Evolutionary conservation across 2,888 invertebrate genomes (phyloP).

Genomic region (Pteria penguin): DNA sequence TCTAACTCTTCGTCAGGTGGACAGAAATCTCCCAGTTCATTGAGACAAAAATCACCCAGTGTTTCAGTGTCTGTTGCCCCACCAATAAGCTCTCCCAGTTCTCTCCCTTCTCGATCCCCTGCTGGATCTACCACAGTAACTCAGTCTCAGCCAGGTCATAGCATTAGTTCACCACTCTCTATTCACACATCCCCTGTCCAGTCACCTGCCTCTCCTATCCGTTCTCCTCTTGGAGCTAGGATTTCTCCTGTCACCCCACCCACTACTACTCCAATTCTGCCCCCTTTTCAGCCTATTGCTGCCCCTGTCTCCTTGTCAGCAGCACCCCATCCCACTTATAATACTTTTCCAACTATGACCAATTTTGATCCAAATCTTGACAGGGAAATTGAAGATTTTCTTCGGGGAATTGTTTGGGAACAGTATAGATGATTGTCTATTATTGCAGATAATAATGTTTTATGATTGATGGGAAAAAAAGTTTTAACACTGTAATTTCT

Average conservation of each 20-base stretch:
- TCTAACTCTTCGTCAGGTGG: constrained; percentile 42
- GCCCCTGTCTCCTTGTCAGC: constrained; percentile 17
- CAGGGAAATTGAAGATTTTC: constrained; percentile 70
- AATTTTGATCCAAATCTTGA: constrained; percentile 60
- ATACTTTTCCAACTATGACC: constrained; percentile 28
- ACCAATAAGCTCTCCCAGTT: constrained; percentile 46
- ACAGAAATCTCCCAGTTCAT: constrained; percentile 41
- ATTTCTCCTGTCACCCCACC: constrained; percentile 43
- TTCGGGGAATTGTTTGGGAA: constrained; percentile 65
- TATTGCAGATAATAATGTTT: too few relatives aligned
- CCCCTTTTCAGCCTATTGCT: constrained; percentile 32
- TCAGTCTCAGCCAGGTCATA: background rate
- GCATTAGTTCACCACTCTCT: background rate
- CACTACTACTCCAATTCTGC: constrained; percentile 30
- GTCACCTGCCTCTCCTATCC: constrained; percentile 6
- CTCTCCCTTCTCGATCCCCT: constrained; percentile 31
- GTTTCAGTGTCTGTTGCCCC: constrained; percentile 39
- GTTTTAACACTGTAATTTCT: too few relatives aligned
- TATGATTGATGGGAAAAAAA: too few relatives aligned
- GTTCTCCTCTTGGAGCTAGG: constrained; percentile 28
- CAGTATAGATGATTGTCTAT: constrained; percentile 26
- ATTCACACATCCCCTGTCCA: constrained; percentile 17
- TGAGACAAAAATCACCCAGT: constrained; percentile 50
- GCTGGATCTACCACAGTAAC: constrained; percentile 18
- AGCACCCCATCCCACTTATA: constrained; percentile 20